Evolutionary conservation across 2,888 invertebrate species (phyloP).

Genomic region (Ligdia adustata): DNA sequence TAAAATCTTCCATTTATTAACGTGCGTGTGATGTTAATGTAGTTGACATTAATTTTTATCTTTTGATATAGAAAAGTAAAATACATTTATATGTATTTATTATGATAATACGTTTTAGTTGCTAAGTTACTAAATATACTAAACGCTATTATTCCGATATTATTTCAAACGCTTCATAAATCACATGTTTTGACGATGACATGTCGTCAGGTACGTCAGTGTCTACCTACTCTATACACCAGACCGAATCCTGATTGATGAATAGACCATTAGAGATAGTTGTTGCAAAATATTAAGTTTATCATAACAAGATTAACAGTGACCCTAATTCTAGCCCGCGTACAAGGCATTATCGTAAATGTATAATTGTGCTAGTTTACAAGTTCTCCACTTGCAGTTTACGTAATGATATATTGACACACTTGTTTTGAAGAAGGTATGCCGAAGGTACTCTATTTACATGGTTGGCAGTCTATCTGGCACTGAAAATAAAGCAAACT

Average conservation of each 20-base stretch:
- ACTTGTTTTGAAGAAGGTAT: slow-evolving; percentile 31
- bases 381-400: slow-evolving; percentile 7
- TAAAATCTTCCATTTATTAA: slow-evolving; percentile 12
- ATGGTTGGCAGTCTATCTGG: slow-evolving; percentile 55
- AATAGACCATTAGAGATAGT: not conserved
- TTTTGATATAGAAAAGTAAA: no score
- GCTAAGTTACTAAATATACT: no score
- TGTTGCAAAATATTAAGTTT: not conserved
- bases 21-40: not conserved
- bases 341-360: not conserved
- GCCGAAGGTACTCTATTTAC: slow-evolving; percentile 40
- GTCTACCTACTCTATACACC: no score
- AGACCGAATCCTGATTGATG: slow-evolving; percentile 1
- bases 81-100: no score
- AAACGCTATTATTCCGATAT: no score
- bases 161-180: no score
- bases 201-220: no score
- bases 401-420: slow-evolving; percentile 36
- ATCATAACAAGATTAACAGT: not conserved
- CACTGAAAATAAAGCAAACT: slow-evolving; percentile 41
- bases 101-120: no score
- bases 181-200: no score
- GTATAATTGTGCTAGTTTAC: not conserved
- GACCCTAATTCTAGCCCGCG: not conserved
- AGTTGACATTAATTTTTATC: no score